These are phyloP conservation scores for Mola mola DNA, from an alignment of 2,113 vertebrate genomes.

Conservation along the genomic window DNA sequence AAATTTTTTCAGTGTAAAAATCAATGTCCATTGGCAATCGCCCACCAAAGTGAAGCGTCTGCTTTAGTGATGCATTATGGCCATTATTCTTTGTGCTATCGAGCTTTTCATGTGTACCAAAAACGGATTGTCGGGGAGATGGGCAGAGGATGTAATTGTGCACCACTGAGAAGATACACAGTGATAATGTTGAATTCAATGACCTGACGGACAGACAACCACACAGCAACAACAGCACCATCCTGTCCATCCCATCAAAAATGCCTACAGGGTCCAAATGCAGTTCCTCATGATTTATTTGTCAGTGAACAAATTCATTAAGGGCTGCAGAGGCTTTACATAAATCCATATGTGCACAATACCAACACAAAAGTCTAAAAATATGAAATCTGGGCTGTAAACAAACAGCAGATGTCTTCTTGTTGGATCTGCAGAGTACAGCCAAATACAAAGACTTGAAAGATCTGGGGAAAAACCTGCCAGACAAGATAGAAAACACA, in stretches of 20 bases:
- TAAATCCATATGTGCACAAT: too few relatives aligned
- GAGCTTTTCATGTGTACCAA: neutral
- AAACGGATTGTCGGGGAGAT: neutral
- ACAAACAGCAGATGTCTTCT: conserved; percentile 51
- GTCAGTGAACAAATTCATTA: too few relatives aligned
- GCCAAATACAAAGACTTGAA: conserved; percentile 36
- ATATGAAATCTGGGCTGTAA: conserved; percentile 23
- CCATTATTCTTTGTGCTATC: too few relatives aligned
- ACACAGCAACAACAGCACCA: conserved; percentile 65
- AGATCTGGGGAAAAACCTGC: too few relatives aligned
- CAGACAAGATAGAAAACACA: conserved; percentile 18
- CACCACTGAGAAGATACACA: too few relatives aligned
- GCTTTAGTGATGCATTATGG: conserved; percentile 13
- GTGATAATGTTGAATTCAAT: conserved; percentile 58
- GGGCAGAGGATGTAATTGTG: neutral
- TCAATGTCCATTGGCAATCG: neutral
- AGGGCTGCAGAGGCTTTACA: too few relatives aligned
- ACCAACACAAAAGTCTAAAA: conserved; percentile 9
- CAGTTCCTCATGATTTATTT: too few relatives aligned
- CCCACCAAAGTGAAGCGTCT: conserved; percentile 8
- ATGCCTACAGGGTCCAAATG: conserved; percentile 42
- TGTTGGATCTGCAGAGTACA: conserved; percentile 21
- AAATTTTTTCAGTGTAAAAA: neutral
- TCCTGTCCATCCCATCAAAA: conserved; percentile 53
- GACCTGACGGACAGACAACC: conserved; percentile 64